Base-by-base conservation (phyloP, 2,888 invertebrate species). In the Catocala nupta region DNA sequence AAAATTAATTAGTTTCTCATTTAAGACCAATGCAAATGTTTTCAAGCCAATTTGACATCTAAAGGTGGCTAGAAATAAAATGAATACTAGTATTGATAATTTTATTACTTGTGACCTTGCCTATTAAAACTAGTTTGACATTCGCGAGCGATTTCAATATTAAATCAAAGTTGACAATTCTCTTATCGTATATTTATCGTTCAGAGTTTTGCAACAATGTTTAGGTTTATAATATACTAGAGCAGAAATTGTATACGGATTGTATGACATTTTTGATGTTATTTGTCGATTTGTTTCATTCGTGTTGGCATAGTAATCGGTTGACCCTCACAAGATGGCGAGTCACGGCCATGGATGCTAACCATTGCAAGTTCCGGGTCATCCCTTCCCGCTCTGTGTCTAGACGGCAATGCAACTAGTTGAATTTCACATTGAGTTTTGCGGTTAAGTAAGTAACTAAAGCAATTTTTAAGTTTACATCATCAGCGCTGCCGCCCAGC, bases 381-480 rank as follows among this genome's bases (percentile, higher is more conserved):
- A 84, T 82, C 89, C 89, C 87, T 85, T 73, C 86, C 74, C 75
- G 57, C 68, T 67, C 55, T 49, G 61, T 77, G 86, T 85, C 85
- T 87, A 90, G 85, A 84, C 86, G 77, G 76, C 85, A 84, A 83
- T 89, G 87, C 85, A 89, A 90, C 84, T 85, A 77, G 80, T 84
- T 83, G 79, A 89, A 88, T 92, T 92, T 90, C 90, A 90, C 91
- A 91, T 90, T 87, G 85, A 87, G 86, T 82, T 85, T 81, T 80
- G 85, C 77, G 86, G 90, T 91, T 92, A 92, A 92, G 92, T 92
- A 92, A 91, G 91, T 92, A 91, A 92, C 83, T 92, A 92, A 92
- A 90, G 92, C 92, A 93, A 92, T 94, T 94, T 93, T 93, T 91
- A 89, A 90, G 91, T 93, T 94, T 94, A 94, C 93, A 90, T 94